phyloP scores from a whole-genome alignment of 2,888 invertebrate genomes.

The Chloroclysta siterata region DNA sequence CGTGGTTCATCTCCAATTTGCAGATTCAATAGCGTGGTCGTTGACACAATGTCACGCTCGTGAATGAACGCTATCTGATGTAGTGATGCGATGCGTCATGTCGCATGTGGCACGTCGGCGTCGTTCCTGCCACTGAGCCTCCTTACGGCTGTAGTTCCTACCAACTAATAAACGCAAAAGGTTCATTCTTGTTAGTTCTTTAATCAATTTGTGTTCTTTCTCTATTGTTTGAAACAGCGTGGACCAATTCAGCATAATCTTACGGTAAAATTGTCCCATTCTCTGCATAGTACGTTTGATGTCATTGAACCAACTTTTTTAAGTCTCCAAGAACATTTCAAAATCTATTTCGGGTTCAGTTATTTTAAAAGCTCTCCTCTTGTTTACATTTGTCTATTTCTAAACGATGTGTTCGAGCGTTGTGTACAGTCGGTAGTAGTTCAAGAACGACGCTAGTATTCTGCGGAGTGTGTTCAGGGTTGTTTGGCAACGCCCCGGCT shows the following conservation, averaged over 20 bases:
- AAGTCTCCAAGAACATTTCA: not conserved
- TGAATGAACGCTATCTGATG: constrained; percentile 30
- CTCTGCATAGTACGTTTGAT: not conserved
- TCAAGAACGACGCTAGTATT: too few species aligned
- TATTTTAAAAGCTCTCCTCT: constrained; percentile 29
- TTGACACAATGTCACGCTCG: constrained; percentile 17
- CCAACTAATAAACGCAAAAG: not conserved
- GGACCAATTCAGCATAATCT: too few species aligned
- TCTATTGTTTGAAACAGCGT: too few species aligned
- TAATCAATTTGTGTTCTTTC: too few species aligned
- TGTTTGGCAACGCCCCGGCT: not conserved
- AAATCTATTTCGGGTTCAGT: constrained; percentile 18
- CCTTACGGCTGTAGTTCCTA: not conserved
- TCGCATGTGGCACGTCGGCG: too few species aligned
- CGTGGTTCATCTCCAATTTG: constrained; percentile 17
- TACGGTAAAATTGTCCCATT: too few species aligned
- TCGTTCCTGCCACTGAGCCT: constrained; percentile 14
- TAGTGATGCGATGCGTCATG: constrained; percentile 1
- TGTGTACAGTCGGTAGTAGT: not conserved
- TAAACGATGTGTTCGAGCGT: constrained; percentile 10
- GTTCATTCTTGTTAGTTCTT: too few species aligned
- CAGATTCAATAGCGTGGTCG: constrained; percentile 12
- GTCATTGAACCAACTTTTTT: constrained; percentile 24
- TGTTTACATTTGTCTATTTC: constrained; percentile 30
- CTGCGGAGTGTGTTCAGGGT: too few species aligned